These are phyloP conservation scores for Yponomeuta evonymella DNA, from an alignment of 2,888 invertebrate genomes.

Conservation along the genomic window DNA sequence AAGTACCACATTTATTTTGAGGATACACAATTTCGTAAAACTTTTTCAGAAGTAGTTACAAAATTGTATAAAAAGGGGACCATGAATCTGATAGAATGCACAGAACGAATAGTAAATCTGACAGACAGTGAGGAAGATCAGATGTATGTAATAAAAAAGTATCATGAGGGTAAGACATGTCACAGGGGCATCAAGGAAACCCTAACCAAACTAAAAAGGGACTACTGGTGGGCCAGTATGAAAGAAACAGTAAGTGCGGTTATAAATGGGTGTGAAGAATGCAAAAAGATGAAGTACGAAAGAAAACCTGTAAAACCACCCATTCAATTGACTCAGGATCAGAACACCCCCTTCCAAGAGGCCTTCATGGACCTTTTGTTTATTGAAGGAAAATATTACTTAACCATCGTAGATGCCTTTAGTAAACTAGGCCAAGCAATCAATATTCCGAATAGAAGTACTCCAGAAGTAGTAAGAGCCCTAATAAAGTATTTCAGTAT, in stretches of 20 bases:
- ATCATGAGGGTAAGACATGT: constrained; percentile 25
- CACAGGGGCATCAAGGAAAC: constrained; percentile 27
- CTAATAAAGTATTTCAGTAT: constrained; percentile 29
- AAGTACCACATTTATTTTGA: not conserved
- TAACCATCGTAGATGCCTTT: constrained; percentile 28
- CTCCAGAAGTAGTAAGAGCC: constrained; percentile 29
- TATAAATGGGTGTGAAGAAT: constrained; percentile 28
- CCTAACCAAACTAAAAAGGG: constrained; percentile 2
- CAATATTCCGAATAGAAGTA: constrained; percentile 24
- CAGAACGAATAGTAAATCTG: constrained; percentile 19
- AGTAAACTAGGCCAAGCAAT: constrained; percentile 31
- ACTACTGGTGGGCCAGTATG: constrained; percentile 23
- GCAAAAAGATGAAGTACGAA: constrained; percentile 25
- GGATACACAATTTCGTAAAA: not conserved
- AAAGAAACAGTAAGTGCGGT: constrained; percentile 19
- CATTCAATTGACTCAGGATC: constrained; percentile 29
- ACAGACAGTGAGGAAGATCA: constrained; percentile 21
- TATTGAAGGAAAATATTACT: constrained; percentile 17
- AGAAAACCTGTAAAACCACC: constrained; percentile 26
- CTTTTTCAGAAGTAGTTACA: constrained; percentile 16
- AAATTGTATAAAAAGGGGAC: constrained; percentile 20
- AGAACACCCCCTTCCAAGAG: constrained; percentile 11
- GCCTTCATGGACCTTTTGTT: constrained; percentile 13
- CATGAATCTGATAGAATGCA: constrained; percentile 23
- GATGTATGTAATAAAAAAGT: constrained; percentile 21